A percentile compares a stretch with the other conserved stretches of the same genome.
phyloP scores from a whole-genome alignment of 2,888 invertebrate species.

The Melinaea menophilus region DNA sequence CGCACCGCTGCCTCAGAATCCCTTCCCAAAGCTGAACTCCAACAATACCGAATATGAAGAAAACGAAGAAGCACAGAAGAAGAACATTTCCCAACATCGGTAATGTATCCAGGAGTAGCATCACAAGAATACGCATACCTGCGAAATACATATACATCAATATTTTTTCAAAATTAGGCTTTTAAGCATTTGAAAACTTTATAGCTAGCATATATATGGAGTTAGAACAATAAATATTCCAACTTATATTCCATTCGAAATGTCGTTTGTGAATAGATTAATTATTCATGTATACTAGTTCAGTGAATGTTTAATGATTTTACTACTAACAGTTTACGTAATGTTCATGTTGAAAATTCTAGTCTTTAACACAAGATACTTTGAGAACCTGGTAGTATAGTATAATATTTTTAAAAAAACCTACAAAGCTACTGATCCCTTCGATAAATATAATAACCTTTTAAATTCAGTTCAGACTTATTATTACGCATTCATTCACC shows the following conservation, averaged over 20 bases:
- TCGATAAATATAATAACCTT: too few relatives aligned
- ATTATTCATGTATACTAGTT: not conserved
- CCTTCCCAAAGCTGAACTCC: conserved; percentile 99
- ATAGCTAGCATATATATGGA: not conserved
- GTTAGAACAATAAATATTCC: conserved; percentile 3
- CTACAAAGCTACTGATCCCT: too few relatives aligned
- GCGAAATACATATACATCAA: conserved; percentile 39
- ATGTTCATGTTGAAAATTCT: not conserved
- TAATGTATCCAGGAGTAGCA: conserved; percentile 97
- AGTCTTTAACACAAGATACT: too few relatives aligned
- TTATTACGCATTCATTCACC: too few relatives aligned
- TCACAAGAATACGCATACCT: conserved; percentile 99
- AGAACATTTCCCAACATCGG: conserved; percentile 99
- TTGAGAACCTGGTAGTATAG: too few relatives aligned
- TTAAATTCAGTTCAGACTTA: too few relatives aligned
- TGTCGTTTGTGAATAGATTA: not conserved
- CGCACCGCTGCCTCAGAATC: conserved; percentile 95
- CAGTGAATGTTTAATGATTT: conserved; percentile 2
- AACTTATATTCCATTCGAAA: not conserved
- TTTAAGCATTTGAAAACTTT: too few relatives aligned
- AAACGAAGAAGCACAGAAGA: conserved; percentile 99
- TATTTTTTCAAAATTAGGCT: not conserved
- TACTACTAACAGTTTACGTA: not conserved
- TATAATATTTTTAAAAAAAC: too few relatives aligned
- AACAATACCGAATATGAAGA: conserved; percentile 99